Evolutionary conservation across 2,888 invertebrate genomes (phyloP).

Genomic region (Apodemia mormo): DNA sequence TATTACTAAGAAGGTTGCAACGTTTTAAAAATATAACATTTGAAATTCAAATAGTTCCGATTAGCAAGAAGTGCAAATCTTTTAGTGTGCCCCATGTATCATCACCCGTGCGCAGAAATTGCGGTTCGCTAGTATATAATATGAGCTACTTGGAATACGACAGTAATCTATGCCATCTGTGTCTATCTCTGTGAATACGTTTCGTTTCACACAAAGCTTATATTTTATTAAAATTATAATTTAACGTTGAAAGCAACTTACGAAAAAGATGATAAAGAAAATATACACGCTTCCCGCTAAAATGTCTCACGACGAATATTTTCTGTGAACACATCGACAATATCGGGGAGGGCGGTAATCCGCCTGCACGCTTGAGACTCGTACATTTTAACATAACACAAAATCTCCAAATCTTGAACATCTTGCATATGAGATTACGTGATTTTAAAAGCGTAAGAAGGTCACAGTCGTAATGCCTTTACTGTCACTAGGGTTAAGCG

Average conservation of each 20-base stretch:
- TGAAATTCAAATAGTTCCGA: no score
- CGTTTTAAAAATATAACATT: no score
- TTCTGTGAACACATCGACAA: constrained; percentile 18
- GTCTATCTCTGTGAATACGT: no score
- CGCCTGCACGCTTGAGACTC: background rate
- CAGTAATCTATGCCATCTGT: no score
- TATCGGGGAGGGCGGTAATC: constrained; percentile 21
- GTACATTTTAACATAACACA: background rate
- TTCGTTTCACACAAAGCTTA: background rate
- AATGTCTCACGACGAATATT: constrained; percentile 21
- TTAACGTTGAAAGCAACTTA: constrained; percentile 1
- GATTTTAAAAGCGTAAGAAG: no score
- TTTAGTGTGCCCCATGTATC: no score
- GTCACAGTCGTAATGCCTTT: background rate
- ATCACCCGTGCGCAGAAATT: no score
- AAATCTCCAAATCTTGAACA: background rate
- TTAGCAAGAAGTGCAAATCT: no score
- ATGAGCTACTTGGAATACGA: no score
- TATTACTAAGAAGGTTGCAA: no score
- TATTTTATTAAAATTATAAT: constrained; percentile 13
- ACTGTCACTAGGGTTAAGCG: no score
- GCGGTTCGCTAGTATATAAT: no score
- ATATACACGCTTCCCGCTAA: background rate
- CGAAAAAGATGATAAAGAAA: constrained; percentile 11
- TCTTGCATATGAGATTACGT: constrained; percentile 8